Evolutionary conservation across 1,140 invertebrate genomes (phyloP), one percentile per base, ranked within the genome.

Genomic region (Caenorhabditis elegans): DNA sequence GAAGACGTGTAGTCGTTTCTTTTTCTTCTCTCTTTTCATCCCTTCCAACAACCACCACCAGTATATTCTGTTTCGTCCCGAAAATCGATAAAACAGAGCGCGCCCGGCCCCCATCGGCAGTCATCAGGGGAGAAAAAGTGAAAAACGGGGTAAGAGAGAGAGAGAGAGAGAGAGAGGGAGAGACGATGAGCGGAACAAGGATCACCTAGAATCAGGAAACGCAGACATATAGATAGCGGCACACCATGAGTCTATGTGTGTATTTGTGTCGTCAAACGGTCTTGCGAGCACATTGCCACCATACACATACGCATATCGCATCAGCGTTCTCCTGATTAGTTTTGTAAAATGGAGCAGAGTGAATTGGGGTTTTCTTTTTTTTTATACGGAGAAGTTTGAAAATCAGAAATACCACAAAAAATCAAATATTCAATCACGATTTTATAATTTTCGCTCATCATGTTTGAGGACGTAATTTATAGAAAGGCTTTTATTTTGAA

Each of bases 181-280:
- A 15, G 34, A 28, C 31, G 53, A 60, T 24, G 53, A 28, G 4
- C 26, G 53, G 28, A 15, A 10, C 11, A 8, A 24, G 22, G 53
- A 60, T 60, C 8, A n/a, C 11, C 5, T 22, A 17, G 11, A 60
- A 34, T 17, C 8, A 3, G 17, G 53, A 60, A 34, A n/a, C 53
- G 53, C 53, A 60, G 53, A 34, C 53, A 60, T n/a, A 60, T 11
- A 15, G 28, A 60, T 31, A 28, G 28, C 17, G 53, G 39, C 6
- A 60, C 53, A 60, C 26, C 31, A 3, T 60, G 26, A 31, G 51
- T 53, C 5, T 53, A 28, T 60, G 53, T 60, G 11, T 60, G 26
- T 60, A 24, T 53, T 8, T 53, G 53, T 60, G 53, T 60, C 53
- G 53, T 60, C 53, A 60, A 31, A 60, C 53, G 53, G 53, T 60